Percentiles rank a stretch among this genome's conserved stretches.
phyloP scores from a whole-genome alignment of 2,113 vertebrate genomes.

The Pteruthius melanotis region DNA sequence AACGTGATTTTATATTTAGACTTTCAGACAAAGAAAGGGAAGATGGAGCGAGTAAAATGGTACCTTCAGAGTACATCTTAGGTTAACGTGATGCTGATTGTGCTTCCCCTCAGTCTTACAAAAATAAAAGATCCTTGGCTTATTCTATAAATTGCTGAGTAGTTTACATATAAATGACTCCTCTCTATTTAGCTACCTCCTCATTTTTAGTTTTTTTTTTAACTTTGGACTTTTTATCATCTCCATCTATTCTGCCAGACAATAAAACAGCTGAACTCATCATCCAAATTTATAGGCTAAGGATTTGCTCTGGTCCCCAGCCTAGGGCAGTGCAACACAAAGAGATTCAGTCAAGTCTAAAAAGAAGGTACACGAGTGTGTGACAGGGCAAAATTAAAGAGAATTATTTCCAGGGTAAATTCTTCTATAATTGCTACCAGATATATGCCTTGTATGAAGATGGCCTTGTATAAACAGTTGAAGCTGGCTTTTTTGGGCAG shows the following conservation, averaged over 20 bases:
- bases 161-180: conserved; percentile 50
- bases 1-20: conserved; percentile 37
- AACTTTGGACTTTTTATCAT: conserved; percentile 18
- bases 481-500: not conserved
- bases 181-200: not conserved
- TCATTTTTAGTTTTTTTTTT: not conserved
- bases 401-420: not conserved
- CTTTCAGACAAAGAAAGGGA: conserved; percentile 24
- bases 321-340: not conserved
- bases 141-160: conserved; percentile 33
- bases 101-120: not conserved
- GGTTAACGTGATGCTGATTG: conserved; percentile 13
- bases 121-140: conserved; percentile 1
- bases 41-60: not conserved
- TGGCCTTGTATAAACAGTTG: not conserved
- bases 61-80: not conserved
- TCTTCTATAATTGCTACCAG: not conserved
- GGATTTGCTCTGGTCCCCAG: conserved; percentile 16
- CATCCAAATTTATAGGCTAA: conserved; percentile 23
- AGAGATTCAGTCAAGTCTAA: not conserved
- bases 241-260: conserved; percentile 31
- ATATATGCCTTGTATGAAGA: not conserved
- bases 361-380: not conserved
- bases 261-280: conserved; percentile 46
- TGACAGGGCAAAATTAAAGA: not conserved